Percentiles rank a stretch among this genome's conserved stretches.
Conservation (phyloP, 2,888 invertebrate species). For the Temnothorax rugatulus region DNA sequence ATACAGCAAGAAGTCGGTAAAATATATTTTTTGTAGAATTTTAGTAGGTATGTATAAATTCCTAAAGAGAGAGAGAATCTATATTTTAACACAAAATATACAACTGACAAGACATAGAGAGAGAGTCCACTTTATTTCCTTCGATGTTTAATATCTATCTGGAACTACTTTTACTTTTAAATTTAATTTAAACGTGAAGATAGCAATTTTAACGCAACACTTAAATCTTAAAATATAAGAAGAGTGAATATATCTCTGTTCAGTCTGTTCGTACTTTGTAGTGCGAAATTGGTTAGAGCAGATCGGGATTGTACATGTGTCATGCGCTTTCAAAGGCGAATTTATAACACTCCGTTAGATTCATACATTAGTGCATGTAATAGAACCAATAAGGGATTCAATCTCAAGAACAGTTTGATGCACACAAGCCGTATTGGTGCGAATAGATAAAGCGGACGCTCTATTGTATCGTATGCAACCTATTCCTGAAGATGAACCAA, state of each 20-base stretch:
- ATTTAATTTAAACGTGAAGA: not conserved
- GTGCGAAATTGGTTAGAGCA: constrained; percentile 17
- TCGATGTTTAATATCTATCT: too few relatives aligned
- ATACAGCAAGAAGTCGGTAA: not conserved
- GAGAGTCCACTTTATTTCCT: too few relatives aligned
- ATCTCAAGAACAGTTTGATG: constrained; percentile 12
- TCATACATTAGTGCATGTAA: not conserved
- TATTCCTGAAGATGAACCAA: constrained; percentile 29
- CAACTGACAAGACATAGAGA: too few relatives aligned
- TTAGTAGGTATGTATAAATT: too few relatives aligned
- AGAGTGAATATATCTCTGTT: not conserved
- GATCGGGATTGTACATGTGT: not conserved
- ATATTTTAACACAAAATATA: not conserved
- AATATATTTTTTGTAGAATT: not conserved
- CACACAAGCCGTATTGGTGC: not conserved
- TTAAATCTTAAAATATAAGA: not conserved
- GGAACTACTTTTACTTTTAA: too few relatives aligned
- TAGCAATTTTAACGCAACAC: not conserved
- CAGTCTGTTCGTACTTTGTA: not conserved
- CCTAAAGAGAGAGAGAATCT: not conserved
- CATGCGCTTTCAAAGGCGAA: constrained; percentile 1
- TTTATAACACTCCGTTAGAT: not conserved
- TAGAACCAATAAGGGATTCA: constrained; percentile 17
- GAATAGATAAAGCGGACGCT: constrained; percentile 16
- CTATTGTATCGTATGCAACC: constrained; percentile 26